Evolutionary conservation across 2,797 vertebrate species (phyloP), one percentile per base, ranked within the genome.

Genomic region (Coendou prehensilis): DNA sequence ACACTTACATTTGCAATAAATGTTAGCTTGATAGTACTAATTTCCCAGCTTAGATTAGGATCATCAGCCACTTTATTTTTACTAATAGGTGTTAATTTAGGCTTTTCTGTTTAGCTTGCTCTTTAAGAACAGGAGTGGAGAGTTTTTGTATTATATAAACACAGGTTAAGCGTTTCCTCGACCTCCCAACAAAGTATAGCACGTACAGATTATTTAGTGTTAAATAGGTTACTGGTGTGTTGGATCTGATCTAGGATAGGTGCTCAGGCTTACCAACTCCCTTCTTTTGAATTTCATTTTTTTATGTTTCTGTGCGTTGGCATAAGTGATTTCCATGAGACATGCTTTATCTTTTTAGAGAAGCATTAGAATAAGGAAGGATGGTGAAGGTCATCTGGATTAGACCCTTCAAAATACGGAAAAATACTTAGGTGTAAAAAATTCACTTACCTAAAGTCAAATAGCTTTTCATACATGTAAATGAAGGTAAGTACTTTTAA

Each of bases 351-450:
- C 33, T 54, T 81, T 94, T 78, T 83, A 52, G 54, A 92, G 61
- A 95, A 80, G 50, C 57, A 50, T 45, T 71, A 91, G 91, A 87
- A 80, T 67, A 76, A 52, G 81, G 15, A 64, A 91, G 33, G 14
- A 56, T 87, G 76, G 15, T 50, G 88, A 89, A 47, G 7, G 61
- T 61, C 20, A 69, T 87, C 41, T 52, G 41, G 28, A 11, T 96
- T 5, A 76, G 26, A 23, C 56, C 50, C 15, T 73, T 91, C 3
- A 63, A 97, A 94, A 81, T 81, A 84, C 0, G 67, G 26, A 5
- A 86, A 82, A 94, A 80, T 79, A 75, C 76, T n/a, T 23, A 91
- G 41, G 14, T 92, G 11, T 90, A 57, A 93, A 80, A 85, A 89
- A 47, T 82, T 33, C 28, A 54, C 41, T 92, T 85, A 63, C 23